These are phyloP conservation scores for Morone saxatilis DNA, from an alignment of 2,113 vertebrate species.

Conservation along the genomic window DNA sequence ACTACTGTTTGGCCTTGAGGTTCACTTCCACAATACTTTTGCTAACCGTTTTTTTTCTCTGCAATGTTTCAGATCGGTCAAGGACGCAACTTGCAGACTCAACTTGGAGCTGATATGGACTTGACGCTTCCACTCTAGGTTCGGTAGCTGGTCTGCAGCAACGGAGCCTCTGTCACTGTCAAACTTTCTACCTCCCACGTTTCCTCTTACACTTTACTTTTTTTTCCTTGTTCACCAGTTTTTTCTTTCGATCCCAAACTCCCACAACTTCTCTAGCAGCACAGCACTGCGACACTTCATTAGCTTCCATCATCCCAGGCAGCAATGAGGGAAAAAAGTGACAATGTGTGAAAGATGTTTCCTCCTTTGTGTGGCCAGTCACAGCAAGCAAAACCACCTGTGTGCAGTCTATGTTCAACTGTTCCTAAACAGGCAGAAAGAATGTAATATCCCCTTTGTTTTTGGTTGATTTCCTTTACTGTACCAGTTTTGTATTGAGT, in stretches of 20 bases:
- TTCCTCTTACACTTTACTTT: slow-evolving; percentile 36
- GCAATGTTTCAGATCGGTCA: background rate
- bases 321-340: slow-evolving; percentile 23
- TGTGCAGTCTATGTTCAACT: slow-evolving; percentile 32
- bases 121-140: background rate
- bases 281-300: slow-evolving; percentile 60
- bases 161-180: slow-evolving; percentile 29
- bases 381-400: background rate
- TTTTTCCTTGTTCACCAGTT: slow-evolving; percentile 6
- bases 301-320: slow-evolving; percentile 68
- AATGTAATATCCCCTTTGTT: slow-evolving; percentile 16
- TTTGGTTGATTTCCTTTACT: slow-evolving; percentile 45
- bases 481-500: slow-evolving; percentile 2
- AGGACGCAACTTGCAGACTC: background rate
- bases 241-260: slow-evolving; percentile 8
- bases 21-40: background rate
- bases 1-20: slow-evolving; percentile 17
- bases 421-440: slow-evolving; percentile 35
- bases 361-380: slow-evolving; percentile 15
- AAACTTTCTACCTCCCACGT: slow-evolving; percentile 50
- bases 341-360: slow-evolving; percentile 46
- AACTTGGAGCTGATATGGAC: background rate
- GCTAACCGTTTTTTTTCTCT: background rate
- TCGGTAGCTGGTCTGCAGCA: slow-evolving; percentile 15
- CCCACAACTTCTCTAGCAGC: slow-evolving; percentile 48